phyloP scores from a whole-genome alignment of 2,888 invertebrate species.

The Eumacrocentrus americanus region DNA sequence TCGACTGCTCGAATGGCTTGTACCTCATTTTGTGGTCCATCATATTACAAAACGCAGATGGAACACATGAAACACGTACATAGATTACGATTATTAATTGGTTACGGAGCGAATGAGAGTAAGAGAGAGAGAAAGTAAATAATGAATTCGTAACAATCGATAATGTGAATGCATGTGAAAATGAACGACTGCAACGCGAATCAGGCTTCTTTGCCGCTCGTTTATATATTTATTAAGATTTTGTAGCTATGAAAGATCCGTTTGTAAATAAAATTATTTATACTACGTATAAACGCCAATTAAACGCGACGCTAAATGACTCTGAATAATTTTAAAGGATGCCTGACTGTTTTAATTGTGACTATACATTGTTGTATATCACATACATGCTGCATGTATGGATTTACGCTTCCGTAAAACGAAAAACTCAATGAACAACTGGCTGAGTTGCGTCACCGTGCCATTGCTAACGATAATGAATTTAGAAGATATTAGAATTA shows the following conservation, averaged over 20 bases:
- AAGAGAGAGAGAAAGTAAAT: too few species aligned
- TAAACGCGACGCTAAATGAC: constrained; percentile 22
- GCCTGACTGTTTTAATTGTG: constrained; percentile 19
- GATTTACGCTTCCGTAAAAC: constrained; percentile 24
- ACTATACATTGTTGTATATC: constrained; percentile 18
- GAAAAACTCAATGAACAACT: constrained; percentile 8
- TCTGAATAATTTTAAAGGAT: constrained; percentile 12
- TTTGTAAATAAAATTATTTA: constrained; percentile 26
- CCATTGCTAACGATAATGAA: constrained; percentile 24
- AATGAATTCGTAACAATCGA: too few species aligned
- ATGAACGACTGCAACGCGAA: too few species aligned
- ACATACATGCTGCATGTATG: constrained; percentile 22
- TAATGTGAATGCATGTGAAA: too few species aligned
- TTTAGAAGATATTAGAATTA: too few species aligned
- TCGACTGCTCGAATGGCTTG: constrained; percentile 3
- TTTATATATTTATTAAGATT: constrained; percentile 23
- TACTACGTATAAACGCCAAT: constrained; percentile 19
- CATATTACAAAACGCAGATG: too few species aligned
- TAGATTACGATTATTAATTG: too few species aligned
- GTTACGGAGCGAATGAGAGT: too few species aligned
- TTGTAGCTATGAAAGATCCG: constrained; percentile 15
- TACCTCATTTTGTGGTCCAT: constrained; percentile 1
- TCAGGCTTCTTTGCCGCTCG: not conserved
- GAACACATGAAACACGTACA: too few species aligned
- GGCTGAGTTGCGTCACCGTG: constrained; percentile 27